Percentiles rank a stretch among this genome's conserved stretches.
Conservation (phyloP, 2,113 vertebrate genomes). For the Serinus canaria region DNA sequence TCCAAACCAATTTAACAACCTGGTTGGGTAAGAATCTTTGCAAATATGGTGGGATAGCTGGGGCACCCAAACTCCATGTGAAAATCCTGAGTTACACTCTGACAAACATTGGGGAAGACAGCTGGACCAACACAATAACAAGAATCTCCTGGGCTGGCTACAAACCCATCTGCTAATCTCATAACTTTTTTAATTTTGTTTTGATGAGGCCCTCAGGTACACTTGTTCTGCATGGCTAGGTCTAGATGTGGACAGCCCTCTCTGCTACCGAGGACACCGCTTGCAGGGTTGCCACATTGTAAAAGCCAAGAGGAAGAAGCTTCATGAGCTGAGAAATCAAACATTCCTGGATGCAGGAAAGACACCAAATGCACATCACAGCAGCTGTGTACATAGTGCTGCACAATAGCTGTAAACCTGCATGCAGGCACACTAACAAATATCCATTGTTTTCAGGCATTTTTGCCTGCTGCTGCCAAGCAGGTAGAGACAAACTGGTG, state of each 20-base stretch:
- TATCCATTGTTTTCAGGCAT: not conserved
- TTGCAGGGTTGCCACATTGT: not conserved
- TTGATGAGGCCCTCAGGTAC: not conserved
- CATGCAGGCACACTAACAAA: not conserved
- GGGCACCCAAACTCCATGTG: accelerated
- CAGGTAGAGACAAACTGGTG: not conserved
- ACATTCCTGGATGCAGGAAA: not conserved
- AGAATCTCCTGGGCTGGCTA: not conserved
- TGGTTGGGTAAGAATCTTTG: not conserved
- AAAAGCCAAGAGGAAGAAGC: not conserved
- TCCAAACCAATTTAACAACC: not conserved
- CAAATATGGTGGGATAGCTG: not conserved
- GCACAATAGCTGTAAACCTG: not conserved
- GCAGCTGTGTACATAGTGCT: not conserved
- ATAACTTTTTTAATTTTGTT: not conserved
- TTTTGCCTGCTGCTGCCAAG: not conserved
- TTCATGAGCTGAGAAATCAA: not conserved
- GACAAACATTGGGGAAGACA: accelerated
- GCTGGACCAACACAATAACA: not conserved
- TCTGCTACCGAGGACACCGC: accelerated
- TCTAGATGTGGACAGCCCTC: not conserved
- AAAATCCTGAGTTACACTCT: not conserved
- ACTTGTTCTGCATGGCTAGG: not conserved
- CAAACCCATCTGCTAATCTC: not conserved
- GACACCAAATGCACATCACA: not conserved